phyloP scores from a whole-genome alignment of 2,113 vertebrate genomes.

The Lontra canadensis region DNA sequence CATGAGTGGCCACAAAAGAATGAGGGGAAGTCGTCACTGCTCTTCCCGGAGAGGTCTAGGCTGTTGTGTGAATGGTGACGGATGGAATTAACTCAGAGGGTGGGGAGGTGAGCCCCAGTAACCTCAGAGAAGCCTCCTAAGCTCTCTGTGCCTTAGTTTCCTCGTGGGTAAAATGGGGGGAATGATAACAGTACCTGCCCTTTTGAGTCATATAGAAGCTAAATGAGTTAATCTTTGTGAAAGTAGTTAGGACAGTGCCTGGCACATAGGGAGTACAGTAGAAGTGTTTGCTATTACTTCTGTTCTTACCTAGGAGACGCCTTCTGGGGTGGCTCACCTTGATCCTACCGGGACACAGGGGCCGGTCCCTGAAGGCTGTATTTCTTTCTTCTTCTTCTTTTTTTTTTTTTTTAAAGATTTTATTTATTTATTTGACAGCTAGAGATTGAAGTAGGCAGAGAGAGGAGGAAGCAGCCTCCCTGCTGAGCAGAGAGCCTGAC shows the following conservation, averaged over 20 bases:
- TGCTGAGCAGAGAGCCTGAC: no score
- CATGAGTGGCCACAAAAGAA: fast-evolving
- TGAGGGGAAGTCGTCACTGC: not conserved
- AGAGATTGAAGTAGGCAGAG: no score
- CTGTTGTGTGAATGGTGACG: not conserved
- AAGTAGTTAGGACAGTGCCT: not conserved
- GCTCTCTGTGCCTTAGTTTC: not conserved
- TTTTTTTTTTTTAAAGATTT: no score
- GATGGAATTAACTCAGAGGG: not conserved
- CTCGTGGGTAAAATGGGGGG: not conserved
- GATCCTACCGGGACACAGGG: not conserved
- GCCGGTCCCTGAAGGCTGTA: not conserved
- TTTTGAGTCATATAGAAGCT: not conserved
- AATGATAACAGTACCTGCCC: not conserved
- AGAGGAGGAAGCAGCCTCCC: no score
- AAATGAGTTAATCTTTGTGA: not conserved
- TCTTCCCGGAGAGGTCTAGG: not conserved
- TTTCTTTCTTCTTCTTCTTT: not conserved
- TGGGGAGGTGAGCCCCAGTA: not conserved
- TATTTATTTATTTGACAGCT: no score
- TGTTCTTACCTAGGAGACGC: fast-evolving
- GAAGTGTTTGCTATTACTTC: not conserved
- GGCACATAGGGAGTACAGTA: not conserved
- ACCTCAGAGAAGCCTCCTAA: not conserved
- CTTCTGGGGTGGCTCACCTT: not conserved